phyloP scores from a whole-genome alignment of 2,888 invertebrate species.

The Drosophila bunnanda region DNA sequence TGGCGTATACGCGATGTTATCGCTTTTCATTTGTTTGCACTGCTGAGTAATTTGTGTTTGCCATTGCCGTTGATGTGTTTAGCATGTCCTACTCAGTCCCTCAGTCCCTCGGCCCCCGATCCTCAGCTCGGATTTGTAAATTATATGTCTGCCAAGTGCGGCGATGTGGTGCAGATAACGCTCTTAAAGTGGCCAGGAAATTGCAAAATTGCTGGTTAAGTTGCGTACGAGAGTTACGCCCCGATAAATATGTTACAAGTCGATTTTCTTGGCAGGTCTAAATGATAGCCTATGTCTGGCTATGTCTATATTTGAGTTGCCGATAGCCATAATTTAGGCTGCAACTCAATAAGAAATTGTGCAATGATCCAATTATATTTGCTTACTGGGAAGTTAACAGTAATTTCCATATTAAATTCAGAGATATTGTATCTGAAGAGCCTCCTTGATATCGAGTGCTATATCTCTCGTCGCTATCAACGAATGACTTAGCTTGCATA shows the following conservation, averaged over 20 bases:
- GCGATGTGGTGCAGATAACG: constrained; percentile 51
- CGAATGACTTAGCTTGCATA: constrained; percentile 25
- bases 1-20: constrained; percentile 63
- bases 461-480: constrained; percentile 23
- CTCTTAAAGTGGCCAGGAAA: constrained; percentile 63
- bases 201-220: constrained; percentile 72
- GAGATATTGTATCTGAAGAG: background rate
- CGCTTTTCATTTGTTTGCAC: constrained; percentile 73
- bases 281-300: constrained; percentile 53
- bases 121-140: constrained; percentile 50
- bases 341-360: background rate
- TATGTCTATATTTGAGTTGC: constrained; percentile 62
- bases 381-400: background rate
- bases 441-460: constrained; percentile 15
- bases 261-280: constrained; percentile 29
- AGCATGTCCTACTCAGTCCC: constrained; percentile 53
- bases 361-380: background rate
- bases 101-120: constrained; percentile 6
- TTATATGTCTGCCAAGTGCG: constrained; percentile 56
- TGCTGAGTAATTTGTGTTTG: constrained; percentile 79
- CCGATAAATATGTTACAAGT: constrained; percentile 32
- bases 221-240: constrained; percentile 37
- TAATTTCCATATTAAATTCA: background rate
- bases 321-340: constrained; percentile 16
- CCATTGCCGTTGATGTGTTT: constrained; percentile 58